These are phyloP conservation scores for Aphidius ervi DNA, from an alignment of 1,140 invertebrate species.

Conservation along the genomic window DNA sequence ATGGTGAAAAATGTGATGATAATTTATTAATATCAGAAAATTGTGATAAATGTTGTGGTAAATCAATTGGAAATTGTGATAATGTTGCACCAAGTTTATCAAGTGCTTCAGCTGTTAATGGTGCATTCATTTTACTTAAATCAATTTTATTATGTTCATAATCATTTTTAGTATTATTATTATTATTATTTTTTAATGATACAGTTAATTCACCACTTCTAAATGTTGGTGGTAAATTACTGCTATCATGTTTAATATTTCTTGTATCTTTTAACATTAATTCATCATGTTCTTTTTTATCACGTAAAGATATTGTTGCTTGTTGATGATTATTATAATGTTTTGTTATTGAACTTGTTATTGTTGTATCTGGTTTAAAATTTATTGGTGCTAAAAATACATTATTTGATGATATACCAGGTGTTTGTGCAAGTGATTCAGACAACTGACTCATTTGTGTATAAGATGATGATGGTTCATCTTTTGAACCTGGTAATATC, in stretches of 20 bases:
- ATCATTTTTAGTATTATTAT: constrained; percentile 33
- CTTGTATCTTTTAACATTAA: constrained; percentile 32
- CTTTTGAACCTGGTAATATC: constrained; percentile 47
- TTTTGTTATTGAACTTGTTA: constrained; percentile 38
- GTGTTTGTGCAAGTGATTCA: constrained; percentile 39
- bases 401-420: constrained; percentile 34
- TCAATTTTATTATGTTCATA: constrained; percentile 43
- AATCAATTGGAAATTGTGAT: constrained; percentile 40
- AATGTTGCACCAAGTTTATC: constrained; percentile 22
- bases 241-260: constrained; percentile 14
- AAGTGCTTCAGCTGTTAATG: constrained; percentile 27
- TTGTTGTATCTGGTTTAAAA: constrained; percentile 44
- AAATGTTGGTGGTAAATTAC: constrained; percentile 45
- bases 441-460: constrained; percentile 37
- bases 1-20: constrained; percentile 38
- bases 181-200: constrained; percentile 40
- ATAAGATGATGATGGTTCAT: constrained; percentile 37
- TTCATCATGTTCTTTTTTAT: constrained; percentile 35
- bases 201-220: constrained; percentile 48
- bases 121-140: constrained; percentile 37
- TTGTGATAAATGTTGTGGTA: constrained; percentile 43
- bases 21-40: constrained; percentile 42
- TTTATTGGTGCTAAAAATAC: constrained; percentile 47
- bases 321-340: constrained; percentile 35
- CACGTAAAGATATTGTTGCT: constrained; percentile 37